These are phyloP conservation scores for Anolis sagrei DNA, from an alignment of 2,113 vertebrate genomes.

Conservation along the genomic window DNA sequence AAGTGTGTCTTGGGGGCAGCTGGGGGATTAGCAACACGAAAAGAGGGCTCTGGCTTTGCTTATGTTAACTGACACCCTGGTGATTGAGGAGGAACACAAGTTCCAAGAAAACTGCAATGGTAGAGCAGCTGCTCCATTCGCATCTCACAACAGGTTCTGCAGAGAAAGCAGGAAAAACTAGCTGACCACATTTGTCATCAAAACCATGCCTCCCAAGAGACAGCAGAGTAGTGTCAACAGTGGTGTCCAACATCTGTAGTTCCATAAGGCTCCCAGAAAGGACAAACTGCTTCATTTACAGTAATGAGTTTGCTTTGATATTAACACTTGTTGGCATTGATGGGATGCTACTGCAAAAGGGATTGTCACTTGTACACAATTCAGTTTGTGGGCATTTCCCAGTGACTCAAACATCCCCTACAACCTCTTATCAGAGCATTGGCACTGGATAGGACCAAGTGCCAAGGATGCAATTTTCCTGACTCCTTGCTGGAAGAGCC, in stretches of 20 bases:
- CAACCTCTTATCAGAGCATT: neutral
- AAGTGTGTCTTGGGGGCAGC: neutral
- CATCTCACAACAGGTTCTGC: neutral
- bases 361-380: neutral
- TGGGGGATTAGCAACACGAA: neutral
- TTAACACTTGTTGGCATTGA: constrained; percentile 5
- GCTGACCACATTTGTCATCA: neutral
- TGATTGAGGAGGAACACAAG: neutral
- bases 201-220: neutral
- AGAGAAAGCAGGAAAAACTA: neutral
- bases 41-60: neutral
- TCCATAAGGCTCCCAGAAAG: neutral
- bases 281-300: neutral
- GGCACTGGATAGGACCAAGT: neutral
- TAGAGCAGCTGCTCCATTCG: neutral
- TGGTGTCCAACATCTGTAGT: neutral
- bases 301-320: neutral
- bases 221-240: neutral
- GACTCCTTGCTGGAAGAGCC: neutral
- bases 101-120: neutral
- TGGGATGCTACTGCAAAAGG: neutral
- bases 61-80: neutral
- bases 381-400: neutral
- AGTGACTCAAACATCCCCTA: neutral
- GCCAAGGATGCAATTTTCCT: neutral